Percentiles rank a stretch among this genome's conserved stretches.
Conservation (phyloP, 1,140 invertebrate genomes). For the Drosophila nasuta region DNA sequence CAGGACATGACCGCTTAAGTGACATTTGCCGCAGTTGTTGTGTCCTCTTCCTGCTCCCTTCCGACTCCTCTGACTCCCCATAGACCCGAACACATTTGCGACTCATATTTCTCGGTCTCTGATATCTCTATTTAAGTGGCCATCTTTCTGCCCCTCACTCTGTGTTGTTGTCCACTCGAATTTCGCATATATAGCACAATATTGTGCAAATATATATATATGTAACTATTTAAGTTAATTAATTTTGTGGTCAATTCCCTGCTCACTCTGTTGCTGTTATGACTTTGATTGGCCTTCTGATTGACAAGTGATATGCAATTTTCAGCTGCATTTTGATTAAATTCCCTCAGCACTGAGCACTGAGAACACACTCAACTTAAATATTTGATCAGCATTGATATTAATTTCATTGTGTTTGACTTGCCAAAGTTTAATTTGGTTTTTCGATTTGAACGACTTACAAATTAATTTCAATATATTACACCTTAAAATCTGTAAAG, state of each 20-base stretch:
- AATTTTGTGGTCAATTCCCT: slow-evolving; percentile 70
- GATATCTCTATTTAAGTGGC: slow-evolving; percentile 60
- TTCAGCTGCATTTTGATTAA: slow-evolving; percentile 33
- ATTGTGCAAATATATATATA: slow-evolving; percentile 28
- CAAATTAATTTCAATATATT: slow-evolving; percentile 3
- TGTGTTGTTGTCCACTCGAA: slow-evolving; percentile 41
- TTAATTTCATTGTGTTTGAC: slow-evolving; percentile 14
- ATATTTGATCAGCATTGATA: slow-evolving; percentile 20
- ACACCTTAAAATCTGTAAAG: slow-evolving; percentile 5
- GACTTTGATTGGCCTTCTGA: slow-evolving; percentile 53
- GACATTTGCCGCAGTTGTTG: slow-evolving; percentile 74
- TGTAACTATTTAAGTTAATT: slow-evolving; percentile 77
- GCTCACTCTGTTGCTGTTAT: not conserved
- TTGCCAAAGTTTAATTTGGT: not conserved
- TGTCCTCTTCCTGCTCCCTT: not conserved
- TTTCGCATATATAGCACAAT: slow-evolving; percentile 2
- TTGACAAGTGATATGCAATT: slow-evolving; percentile 55
- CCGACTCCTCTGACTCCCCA: slow-evolving; percentile 4
- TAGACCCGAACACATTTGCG: slow-evolving; percentile 26
- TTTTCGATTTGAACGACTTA: not conserved
- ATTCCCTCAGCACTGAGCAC: not conserved
- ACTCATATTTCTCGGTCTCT: slow-evolving; percentile 70
- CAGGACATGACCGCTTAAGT: slow-evolving; percentile 56
- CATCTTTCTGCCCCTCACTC: not conserved
- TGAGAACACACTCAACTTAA: slow-evolving; percentile 10